These are phyloP conservation scores for Tipula lateralis DNA, from an alignment of 2,888 invertebrate genomes.

Conservation along the genomic window DNA sequence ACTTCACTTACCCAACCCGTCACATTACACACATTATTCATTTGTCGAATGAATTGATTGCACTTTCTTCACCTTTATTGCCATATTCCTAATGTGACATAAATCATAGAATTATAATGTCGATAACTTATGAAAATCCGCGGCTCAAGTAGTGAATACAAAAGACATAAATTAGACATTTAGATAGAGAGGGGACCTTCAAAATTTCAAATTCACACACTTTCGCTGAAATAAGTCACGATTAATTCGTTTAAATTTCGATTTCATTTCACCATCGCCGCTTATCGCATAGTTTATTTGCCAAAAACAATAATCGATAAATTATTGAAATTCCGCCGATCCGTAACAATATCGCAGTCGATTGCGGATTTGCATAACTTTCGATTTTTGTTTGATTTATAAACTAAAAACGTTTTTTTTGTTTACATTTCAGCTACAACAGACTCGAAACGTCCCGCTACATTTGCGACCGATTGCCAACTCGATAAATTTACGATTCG, in stretches of 20 bases:
- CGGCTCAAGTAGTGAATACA: background rate
- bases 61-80: background rate
- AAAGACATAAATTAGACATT: background rate
- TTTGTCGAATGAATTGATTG: background rate
- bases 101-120: background rate
- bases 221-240: background rate
- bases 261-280: background rate
- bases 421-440: conserved; percentile 56
- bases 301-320: background rate
- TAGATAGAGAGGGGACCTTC: background rate
- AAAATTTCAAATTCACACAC: background rate
- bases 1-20: too few species aligned
- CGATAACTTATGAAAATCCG: background rate
- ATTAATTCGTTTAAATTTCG: background rate
- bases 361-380: background rate
- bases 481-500: conserved; percentile 66
- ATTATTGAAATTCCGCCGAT: background rate
- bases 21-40: background rate
- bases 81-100: background rate
- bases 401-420: background rate
- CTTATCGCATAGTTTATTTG: background rate
- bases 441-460: conserved; percentile 62
- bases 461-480: conserved; percentile 67
- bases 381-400: background rate
- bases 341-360: background rate